Evolutionary conservation across 2,797 vertebrate species (phyloP), one percentile per base, ranked within the genome.

Genomic region (Gobionotothen gibberifrons): DNA sequence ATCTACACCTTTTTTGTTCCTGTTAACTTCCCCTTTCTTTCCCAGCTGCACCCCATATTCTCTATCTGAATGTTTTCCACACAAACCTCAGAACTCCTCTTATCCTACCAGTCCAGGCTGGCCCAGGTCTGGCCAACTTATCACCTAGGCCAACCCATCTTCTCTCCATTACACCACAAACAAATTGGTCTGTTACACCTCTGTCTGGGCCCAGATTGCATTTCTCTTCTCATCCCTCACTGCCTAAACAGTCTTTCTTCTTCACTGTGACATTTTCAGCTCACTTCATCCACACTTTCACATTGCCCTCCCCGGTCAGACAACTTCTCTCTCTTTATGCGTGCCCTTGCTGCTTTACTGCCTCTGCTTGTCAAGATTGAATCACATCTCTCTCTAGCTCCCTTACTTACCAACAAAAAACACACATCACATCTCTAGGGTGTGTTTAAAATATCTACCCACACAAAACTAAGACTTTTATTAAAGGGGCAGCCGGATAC

Each of bases 101-200:
- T 90, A 91, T 90, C 88, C 87, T 79, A 49, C 70, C 64, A 69
- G 83, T 81, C 81, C 90, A 90, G 89, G 76, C 81, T 55, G 80
- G 83, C 66, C 83, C 57, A 63, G 79, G 81, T 84, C 82, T 49
- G 68, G 74, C 78, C 83, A 81, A 86, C 91, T 90, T 90, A 92
- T 92, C 92, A 82, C 60, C 83, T 72, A 65, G 60, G 72, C 86
- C 86, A 85, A 87, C 74, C 86, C 89, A 89, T 93, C 90, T 89
- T 88, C 83, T 91, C 87, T 92, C 92, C 78, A 93, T 93, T 91
- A 89, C 89, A 88, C 88, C 84, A 87, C 92, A 92, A 92, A 93
- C 92, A 94, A 93, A 94, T 93, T 92, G 92, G 85, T 88, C 90
- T 93, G 92, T 93, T 93, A 92, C 90, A 93, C 92, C 85, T 92